Evolutionary conservation across 2,113 vertebrate genomes (phyloP).

Genomic region (Rhegmatorhina hoffmannsi): DNA sequence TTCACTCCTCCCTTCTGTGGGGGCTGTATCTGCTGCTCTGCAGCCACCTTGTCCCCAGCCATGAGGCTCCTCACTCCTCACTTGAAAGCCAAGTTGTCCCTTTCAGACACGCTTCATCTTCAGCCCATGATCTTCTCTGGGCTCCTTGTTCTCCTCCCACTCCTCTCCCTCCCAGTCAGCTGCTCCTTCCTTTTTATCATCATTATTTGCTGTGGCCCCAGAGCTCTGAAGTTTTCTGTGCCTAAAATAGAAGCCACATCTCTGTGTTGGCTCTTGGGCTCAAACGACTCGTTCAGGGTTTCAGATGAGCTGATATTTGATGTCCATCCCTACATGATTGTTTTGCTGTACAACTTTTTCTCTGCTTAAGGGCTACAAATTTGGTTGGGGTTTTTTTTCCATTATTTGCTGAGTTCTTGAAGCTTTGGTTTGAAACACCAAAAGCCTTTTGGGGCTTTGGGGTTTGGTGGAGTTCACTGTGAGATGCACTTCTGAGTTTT

Average conservation of each 20-base stretch:
- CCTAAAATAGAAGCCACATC: neutral
- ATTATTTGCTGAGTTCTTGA: neutral
- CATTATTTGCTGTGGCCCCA: neutral
- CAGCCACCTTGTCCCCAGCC: neutral
- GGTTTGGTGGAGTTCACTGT: neutral
- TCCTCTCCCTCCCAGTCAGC: neutral
- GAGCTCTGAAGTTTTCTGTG: neutral
- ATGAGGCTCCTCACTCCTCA: neutral
- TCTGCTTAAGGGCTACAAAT: neutral
- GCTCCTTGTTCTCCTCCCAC: neutral
- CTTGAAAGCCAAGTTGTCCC: constrained; percentile 43
- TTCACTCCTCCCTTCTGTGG: accelerated
- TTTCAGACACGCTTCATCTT: neutral
- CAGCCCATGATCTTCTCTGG: neutral
- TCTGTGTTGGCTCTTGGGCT: neutral
- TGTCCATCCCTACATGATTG: accelerated
- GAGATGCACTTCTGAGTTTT: neutral
- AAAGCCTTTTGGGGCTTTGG: neutral
- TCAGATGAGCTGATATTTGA: neutral
- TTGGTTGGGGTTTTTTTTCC: too few species aligned
- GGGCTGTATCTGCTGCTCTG: neutral
- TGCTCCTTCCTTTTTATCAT: neutral
- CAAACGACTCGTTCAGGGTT: neutral
- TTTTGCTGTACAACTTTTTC: neutral
- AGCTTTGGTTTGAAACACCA: neutral